Percentiles rank a stretch among this genome's conserved stretches.
Conservation (phyloP, 1,140 invertebrate genomes). For the Bombus sibiricus region DNA sequence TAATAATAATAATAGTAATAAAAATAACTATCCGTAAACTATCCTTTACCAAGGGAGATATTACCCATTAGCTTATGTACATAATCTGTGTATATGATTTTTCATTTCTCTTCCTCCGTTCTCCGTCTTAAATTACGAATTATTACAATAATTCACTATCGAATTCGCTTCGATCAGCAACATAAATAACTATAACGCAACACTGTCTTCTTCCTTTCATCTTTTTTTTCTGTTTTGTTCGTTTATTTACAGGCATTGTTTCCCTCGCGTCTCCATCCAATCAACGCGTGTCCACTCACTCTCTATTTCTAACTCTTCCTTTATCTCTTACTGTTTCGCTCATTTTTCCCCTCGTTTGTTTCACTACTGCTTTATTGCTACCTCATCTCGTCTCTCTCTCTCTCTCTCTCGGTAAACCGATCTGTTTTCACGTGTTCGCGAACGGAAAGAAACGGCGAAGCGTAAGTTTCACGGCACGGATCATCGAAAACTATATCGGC, state of each 20-base stretch:
- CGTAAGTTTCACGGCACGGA: conserved; percentile 32
- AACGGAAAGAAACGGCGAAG: conserved; percentile 34
- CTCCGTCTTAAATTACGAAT: conserved; percentile 73
- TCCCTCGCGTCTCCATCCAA: conserved; percentile 23
- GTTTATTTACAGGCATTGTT: conserved; percentile 75
- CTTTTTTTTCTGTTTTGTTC: neutral
- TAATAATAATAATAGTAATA: conserved; percentile 77
- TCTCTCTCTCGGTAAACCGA: neutral
- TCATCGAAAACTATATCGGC: conserved; percentile 26
- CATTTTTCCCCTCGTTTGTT: neutral
- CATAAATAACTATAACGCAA: conserved; percentile 79
- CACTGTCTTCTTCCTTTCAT: conserved; percentile 56
- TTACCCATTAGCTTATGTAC: conserved; percentile 77
- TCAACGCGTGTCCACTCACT: conserved; percentile 10
- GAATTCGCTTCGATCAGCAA: conserved; percentile 72
- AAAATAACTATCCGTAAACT: conserved; percentile 79
- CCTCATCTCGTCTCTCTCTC: neutral
- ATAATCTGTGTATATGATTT: conserved; percentile 68
- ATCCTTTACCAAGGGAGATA: conserved; percentile 79
- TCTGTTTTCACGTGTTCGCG: neutral
- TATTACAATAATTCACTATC: conserved; percentile 75
- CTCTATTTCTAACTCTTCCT: conserved; percentile 28
- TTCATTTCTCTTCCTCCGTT: conserved; percentile 29
- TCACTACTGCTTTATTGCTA: conserved; percentile 30
- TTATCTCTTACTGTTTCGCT: neutral